These are phyloP conservation scores for Vulpes lagopus DNA, from an alignment of 2,113 vertebrate species.

Conservation along the genomic window DNA sequence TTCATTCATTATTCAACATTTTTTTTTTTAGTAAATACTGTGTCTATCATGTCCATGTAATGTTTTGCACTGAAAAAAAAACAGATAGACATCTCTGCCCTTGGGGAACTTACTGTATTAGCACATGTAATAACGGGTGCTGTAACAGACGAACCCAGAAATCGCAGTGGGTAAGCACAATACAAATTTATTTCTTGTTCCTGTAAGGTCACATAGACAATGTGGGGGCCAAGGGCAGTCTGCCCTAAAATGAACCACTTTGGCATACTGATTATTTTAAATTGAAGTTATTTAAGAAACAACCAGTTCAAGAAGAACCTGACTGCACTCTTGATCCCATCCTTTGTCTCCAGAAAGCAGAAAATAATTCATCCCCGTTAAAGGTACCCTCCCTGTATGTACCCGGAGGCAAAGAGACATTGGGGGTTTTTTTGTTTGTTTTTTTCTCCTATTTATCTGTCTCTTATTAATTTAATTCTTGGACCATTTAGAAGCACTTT, in stretches of 20 bases:
- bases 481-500: neutral
- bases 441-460: neutral
- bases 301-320: neutral
- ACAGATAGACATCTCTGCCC: neutral
- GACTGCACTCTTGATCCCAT: neutral
- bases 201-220: neutral
- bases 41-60: neutral
- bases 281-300: neutral
- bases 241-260: neutral
- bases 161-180: neutral
- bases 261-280: neutral
- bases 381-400: neutral
- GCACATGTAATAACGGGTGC: neutral
- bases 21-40: neutral
- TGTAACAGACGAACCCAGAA: neutral
- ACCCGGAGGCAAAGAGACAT: neutral
- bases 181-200: conserved; percentile 14
- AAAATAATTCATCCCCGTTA: neutral
- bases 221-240: neutral
- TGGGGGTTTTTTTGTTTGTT: neutral
- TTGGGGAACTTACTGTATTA: neutral
- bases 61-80: neutral
- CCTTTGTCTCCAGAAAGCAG: neutral
- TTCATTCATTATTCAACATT: neutral
- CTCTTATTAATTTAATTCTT: neutral